Evolutionary conservation across 2,888 invertebrate genomes (phyloP).

Genomic region (Calliopum simillimum): DNA sequence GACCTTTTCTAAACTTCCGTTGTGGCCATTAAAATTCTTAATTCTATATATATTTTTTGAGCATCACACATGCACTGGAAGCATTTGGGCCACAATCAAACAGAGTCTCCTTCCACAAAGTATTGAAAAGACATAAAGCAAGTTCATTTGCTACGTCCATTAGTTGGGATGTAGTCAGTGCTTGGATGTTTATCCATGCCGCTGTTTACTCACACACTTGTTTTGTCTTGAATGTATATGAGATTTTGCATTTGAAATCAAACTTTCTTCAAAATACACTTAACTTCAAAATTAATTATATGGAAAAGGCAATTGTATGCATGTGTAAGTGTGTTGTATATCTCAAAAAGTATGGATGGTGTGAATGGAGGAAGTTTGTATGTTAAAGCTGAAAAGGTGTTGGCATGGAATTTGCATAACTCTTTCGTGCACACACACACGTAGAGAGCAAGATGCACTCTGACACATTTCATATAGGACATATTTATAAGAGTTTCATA

Average conservation of each 20-base stretch:
- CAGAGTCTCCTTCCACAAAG: too few species aligned
- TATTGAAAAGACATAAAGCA: slow-evolving; percentile 20
- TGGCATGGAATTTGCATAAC: slow-evolving; percentile 53
- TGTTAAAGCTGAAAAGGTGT: slow-evolving; percentile 45
- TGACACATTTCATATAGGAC: background rate
- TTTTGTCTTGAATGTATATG: background rate
- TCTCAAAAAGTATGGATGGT: background rate
- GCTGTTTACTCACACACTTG: too few species aligned
- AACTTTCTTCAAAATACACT: slow-evolving; percentile 35
- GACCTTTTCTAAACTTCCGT: too few species aligned
- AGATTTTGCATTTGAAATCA: slow-evolving; percentile 29
- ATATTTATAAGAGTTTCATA: too few species aligned
- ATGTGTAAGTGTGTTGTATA: background rate
- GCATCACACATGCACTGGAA: too few species aligned
- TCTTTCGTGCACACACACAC: slow-evolving; percentile 32
- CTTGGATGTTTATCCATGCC: too few species aligned
- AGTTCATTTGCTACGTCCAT: background rate
- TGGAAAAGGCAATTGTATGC: slow-evolving; percentile 16
- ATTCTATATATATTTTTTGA: too few species aligned
- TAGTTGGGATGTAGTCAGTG: too few species aligned
- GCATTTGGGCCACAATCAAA: too few species aligned
- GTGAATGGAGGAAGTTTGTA: background rate
- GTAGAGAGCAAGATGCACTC: too few species aligned
- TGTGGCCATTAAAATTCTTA: too few species aligned
- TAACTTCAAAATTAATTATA: slow-evolving; percentile 36